Evolutionary conservation across 2,888 invertebrate genomes (phyloP).

Genomic region (Macrosoma leucophasiata): DNA sequence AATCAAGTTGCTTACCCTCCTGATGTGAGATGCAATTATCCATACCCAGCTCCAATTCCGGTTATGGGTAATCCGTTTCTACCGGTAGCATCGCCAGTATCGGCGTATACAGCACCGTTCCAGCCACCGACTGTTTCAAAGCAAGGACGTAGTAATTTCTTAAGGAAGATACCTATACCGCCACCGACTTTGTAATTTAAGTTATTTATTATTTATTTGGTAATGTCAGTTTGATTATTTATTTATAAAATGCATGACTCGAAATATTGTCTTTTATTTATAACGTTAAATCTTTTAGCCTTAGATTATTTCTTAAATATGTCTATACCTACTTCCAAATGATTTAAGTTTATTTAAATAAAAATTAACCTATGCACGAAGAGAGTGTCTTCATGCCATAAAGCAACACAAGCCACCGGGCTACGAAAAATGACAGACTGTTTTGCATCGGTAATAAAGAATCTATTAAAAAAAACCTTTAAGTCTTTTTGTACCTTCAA

Average conservation of each 20-base stretch:
- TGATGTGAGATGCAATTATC: too few species aligned
- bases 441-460: too few species aligned
- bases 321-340: conserved; percentile 4
- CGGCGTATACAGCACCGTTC: conserved; percentile 33
- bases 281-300: not conserved
- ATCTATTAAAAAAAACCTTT: too few species aligned
- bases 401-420: too few species aligned
- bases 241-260: not conserved
- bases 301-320: conserved; percentile 3
- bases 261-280: not conserved
- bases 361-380: too few species aligned
- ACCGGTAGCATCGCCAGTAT: conserved; percentile 45
- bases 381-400: too few species aligned
- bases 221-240: conserved; percentile 6
- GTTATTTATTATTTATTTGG: not conserved
- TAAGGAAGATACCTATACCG: conserved; percentile 51
- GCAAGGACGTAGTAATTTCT: conserved; percentile 37
- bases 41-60: conserved; percentile 17
- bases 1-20: too few species aligned
- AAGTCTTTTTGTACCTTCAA: too few species aligned
- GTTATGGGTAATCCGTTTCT: conserved; percentile 34
- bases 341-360: too few species aligned
- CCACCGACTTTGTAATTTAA: conserved; percentile 43
- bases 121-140: conserved; percentile 34
- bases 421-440: too few species aligned